Base-by-base conservation (phyloP, 2,113 vertebrate genomes). In the Arizona elegans region DNA sequence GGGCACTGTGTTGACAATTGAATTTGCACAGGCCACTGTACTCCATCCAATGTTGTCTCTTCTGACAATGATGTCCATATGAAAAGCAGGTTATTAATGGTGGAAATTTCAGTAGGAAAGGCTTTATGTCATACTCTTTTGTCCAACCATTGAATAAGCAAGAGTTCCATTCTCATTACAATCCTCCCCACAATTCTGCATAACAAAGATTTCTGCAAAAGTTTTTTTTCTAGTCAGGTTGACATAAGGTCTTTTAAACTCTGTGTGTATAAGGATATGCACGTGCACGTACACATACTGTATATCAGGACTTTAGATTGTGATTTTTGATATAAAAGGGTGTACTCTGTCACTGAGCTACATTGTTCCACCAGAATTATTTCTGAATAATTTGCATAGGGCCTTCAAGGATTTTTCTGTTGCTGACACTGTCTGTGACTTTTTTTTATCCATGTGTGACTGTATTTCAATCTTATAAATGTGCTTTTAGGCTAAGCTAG, bases 261-360 rank as follows among this genome's bases (percentile, higher is more conserved):
- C 0, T 8, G 1, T 81, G 6, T 17, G 59, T 62, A 10, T 26
- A 24, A 1, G 59, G 2, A 2, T 50, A 5, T 7, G 47, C 3
- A 4, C 6, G 47, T 50, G 47, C 24, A 4, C 56, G 8, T 2
- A 23, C 56, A 24, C 10, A 65, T 5, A n/a, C 29, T 13, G 9
- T 11, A 62, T 62, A 70, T n/a, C 9, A 70, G 29, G 15, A 81
- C 10, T 81, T 81, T 81, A 81, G 15, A 38, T 19, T 81, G n/a
- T 81, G 70, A 75, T n/a, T 65, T 65, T 65, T n/a, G 4, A 33
- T 38, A 19, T 19, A n/a, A 75, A 75, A 38, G 70, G 5, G 5
- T 38, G 15, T n/a, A 8, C n/a, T 81, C 33, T 75, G 6, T 81
- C 70, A 81, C 17, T 81, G 70, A 81, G 33, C 70, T 81, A 81